These are phyloP conservation scores for Erebia ligea DNA, from an alignment of 2,888 invertebrate species.

Conservation along the genomic window DNA sequence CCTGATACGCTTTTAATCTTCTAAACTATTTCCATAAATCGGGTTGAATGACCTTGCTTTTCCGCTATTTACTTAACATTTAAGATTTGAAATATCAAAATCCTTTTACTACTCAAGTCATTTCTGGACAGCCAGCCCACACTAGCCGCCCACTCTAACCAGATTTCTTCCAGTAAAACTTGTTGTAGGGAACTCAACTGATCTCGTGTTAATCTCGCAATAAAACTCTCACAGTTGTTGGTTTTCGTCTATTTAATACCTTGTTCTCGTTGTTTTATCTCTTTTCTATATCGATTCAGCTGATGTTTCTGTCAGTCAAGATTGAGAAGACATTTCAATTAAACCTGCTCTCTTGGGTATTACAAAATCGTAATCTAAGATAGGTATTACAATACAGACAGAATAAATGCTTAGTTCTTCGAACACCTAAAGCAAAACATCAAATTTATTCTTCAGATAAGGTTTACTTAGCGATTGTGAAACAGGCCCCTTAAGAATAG, in stretches of 20 bases:
- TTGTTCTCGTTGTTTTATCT: slow-evolving; percentile 5
- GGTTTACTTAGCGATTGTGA: too few relatives aligned
- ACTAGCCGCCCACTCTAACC: slow-evolving; percentile 57
- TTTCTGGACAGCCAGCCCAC: slow-evolving; percentile 54
- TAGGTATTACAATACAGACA: neutral
- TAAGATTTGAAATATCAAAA: slow-evolving; percentile 21
- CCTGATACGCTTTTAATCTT: neutral
- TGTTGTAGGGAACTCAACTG: slow-evolving; percentile 31
- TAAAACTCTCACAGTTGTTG: slow-evolving; percentile 32
- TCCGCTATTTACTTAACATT: slow-evolving; percentile 11
- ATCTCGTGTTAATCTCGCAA: slow-evolving; percentile 38
- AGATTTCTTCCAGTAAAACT: slow-evolving; percentile 56
- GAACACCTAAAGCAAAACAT: too few relatives aligned
- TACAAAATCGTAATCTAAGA: neutral
- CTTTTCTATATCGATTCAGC: slow-evolving; percentile 11
- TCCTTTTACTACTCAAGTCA: slow-evolving; percentile 20
- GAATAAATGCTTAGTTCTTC: neutral
- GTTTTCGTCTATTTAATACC: slow-evolving; percentile 21
- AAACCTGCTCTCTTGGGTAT: neutral
- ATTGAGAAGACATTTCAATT: slow-evolving; percentile 6
- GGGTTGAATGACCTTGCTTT: slow-evolving; percentile 12
- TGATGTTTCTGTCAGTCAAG: slow-evolving; percentile 17
- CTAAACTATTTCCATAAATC: neutral
- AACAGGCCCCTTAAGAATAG: too few relatives aligned
- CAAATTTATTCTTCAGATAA: too few relatives aligned